phyloP scores from a whole-genome alignment of 2,888 invertebrate genomes.

The Eurytoma adleriae region DNA sequence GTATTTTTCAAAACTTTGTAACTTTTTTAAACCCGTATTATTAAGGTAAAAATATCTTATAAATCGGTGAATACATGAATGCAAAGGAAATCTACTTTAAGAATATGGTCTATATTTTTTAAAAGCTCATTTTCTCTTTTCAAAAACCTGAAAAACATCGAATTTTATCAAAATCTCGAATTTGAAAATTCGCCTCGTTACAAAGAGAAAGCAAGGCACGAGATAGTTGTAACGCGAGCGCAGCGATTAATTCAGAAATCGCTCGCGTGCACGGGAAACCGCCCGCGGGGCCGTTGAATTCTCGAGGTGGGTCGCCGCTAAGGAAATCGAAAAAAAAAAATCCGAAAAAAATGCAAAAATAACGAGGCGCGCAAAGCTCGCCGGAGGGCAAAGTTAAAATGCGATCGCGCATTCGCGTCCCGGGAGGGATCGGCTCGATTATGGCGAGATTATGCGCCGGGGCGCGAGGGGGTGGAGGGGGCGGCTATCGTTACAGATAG shows the following conservation, averaged over 20 bases:
- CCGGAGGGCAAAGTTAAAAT: slow-evolving; percentile 22
- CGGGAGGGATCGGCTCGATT: slow-evolving; percentile 64
- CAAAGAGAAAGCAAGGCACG: too few relatives aligned
- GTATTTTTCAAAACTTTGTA: too few relatives aligned
- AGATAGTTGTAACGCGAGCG: not conserved
- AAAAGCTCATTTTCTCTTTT: too few relatives aligned
- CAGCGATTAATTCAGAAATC: not conserved
- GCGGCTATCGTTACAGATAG: slow-evolving; percentile 72
- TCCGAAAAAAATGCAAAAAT: not conserved
- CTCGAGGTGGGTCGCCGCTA: not conserved
- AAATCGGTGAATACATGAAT: too few relatives aligned
- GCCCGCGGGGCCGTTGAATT: slow-evolving; percentile 1
- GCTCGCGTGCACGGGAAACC: slow-evolving; percentile 15
- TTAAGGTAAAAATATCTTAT: too few relatives aligned
- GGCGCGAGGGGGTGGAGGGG: not conserved
- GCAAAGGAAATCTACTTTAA: too few relatives aligned
- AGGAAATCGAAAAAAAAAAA: slow-evolving; percentile 6
- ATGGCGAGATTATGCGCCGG: slow-evolving; percentile 66
- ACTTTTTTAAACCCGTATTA: too few relatives aligned
- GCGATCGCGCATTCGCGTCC: slow-evolving; percentile 31
- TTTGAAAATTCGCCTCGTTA: too few relatives aligned
- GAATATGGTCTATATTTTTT: too few relatives aligned
- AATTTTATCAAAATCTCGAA: too few relatives aligned
- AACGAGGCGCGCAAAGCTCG: not conserved
- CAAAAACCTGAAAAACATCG: too few relatives aligned